Evolutionary conservation across 2,113 vertebrate species (phyloP).

Genomic region (Uria lomvia): DNA sequence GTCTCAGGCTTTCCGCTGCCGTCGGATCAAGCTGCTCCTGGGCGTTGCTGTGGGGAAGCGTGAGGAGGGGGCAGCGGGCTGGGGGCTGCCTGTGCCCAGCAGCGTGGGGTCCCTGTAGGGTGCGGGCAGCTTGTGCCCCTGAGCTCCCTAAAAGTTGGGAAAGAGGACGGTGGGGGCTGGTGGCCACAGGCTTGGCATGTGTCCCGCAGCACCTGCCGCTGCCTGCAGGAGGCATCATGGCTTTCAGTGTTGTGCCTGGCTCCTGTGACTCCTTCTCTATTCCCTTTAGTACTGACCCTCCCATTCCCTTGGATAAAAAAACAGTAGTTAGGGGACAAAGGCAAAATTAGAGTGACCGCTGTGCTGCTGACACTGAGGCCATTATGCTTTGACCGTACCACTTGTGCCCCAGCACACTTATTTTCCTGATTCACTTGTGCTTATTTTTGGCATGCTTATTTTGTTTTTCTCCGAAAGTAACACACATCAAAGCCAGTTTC

Average conservation of each 20-base stretch:
- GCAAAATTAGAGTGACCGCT: neutral
- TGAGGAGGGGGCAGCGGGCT: neutral
- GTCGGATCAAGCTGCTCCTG: rapidly evolving
- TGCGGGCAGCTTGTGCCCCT: neutral
- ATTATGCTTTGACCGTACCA: rapidly evolving
- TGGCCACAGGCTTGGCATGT: neutral
- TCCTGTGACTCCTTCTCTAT: neutral
- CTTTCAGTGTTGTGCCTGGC: neutral
- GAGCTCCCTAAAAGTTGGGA: neutral
- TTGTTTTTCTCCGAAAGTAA: neutral
- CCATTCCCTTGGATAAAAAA: neutral
- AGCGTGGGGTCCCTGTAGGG: rapidly evolving
- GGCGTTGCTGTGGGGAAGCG: rapidly evolving
- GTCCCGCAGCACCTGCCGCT: neutral
- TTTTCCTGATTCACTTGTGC: neutral
- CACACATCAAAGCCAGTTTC: neutral
- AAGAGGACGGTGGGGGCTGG: neutral
- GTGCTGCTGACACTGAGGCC: neutral
- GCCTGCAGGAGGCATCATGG: neutral
- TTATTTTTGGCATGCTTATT: neutral
- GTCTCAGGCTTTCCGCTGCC: neutral
- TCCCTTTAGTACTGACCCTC: neutral
- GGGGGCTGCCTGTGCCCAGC: neutral
- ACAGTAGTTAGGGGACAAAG: neutral
- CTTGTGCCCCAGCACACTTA: neutral